Base-by-base conservation (phyloP, 2,797 vertebrate genomes). In the Aeoliscus strigatus region DNA sequence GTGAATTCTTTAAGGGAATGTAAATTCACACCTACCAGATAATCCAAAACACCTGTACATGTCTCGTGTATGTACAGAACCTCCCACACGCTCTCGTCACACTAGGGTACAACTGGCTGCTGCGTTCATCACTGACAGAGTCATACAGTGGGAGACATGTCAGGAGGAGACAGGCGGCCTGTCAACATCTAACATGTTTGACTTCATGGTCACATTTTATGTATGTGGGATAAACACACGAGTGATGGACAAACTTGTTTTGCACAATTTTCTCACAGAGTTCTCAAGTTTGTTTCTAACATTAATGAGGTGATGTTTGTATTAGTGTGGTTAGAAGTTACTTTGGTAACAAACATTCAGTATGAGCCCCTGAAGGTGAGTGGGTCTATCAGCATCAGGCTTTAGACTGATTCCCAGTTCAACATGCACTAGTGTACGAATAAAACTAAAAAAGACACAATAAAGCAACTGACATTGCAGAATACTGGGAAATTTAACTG, bases 131-230 rank as follows among this genome's bases (percentile, higher is more conserved):
- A 17, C 13, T 41, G 7, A 39, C 10, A 14, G 31, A 25, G 9
- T 17, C n/a, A 14, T 39, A 14, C 2, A 25, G 6, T 40, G 29
- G 23, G 18, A 39, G 39, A 67, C 37, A 39, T 61, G 52, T 52
- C 64, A 38, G 41, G 28, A 14, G 14, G 47, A 77, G 57, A 55
- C 67, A 48, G 33, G 27, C 52, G 32, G 71, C 75, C 74, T 79
- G 42, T 35, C n/a, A 41, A 43, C 32, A 14, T 12, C 12, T 44
- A 62, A 39, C 47, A 53, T 3, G 2, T 42, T 27, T 27, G 39
- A 50, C 41, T 35, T 51, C 42, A 4, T 45, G 28, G 21, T 27
- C 17, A 9, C 31, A 46, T 42, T 41, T 48, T 18, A 37, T 23
- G 27, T 32, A 24, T 4, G 18, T 51, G 35, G 24, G 21, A 70